Base-by-base conservation (phyloP, 2,888 invertebrate genomes). In the Erpobdella octoculata region DNA sequence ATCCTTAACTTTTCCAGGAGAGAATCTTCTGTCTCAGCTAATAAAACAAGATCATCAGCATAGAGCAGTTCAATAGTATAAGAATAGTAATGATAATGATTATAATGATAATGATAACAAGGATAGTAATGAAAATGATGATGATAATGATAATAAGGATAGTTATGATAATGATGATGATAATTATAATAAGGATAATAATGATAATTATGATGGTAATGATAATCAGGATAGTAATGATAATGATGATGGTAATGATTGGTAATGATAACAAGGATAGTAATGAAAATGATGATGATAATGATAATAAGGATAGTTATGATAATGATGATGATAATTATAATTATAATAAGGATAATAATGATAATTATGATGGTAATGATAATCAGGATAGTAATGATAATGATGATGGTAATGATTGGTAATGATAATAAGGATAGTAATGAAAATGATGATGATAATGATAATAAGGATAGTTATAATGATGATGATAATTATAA, bases 101-200 rank as follows among this genome's bases (percentile, higher is more conserved):
- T 36, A 65, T 33, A 38, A 65, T 18, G 65, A 65, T 33, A 38
- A 65, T 33, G 38, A 65, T 33, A 38, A 65, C 18, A 21, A 65
- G 4, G 65, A 65, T 33, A 38, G 38, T 5, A 38, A 65, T 33
- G 65, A 65, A 4, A 38, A 65, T 36, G 38, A 65, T 33, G 36
- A 65, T 8, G 65, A 65, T 36, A 21, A 65, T 33, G 65, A 65
- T 36, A 21, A 65, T 6, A 9, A 65, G 6, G 38, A 65, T 33
- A 38, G 38, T 36, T 18, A 65, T 33, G 65, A 65, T 33, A 38
- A 36, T 6, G 65, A 65, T 18, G 65, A 65, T 9, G 65, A 35
- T n/a, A n/a, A n/a, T n/a, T n/a, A n/a, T n/a, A n/a, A n/a, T n/a
- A n/a, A n/a, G n/a, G n/a, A n/a, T n/a, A n/a, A n/a, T n/a, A n/a